Evolutionary conservation across 1,140 invertebrate species (phyloP).

Genomic region (Musca domestica): DNA sequence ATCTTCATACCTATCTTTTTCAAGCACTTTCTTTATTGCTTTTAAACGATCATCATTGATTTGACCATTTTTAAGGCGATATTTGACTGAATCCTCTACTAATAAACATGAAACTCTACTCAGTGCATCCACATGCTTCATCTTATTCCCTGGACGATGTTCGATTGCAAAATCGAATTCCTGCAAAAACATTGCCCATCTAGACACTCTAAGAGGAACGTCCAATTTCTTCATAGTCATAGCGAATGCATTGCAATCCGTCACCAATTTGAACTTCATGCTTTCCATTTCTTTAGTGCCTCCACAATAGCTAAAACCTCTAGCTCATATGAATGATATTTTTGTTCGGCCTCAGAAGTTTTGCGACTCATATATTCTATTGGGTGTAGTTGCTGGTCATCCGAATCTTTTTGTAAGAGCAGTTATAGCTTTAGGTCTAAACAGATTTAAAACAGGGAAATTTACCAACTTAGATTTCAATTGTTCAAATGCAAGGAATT

Average conservation of each 20-base stretch:
- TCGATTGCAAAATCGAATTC: conserved; percentile 28
- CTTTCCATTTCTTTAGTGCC: conserved; percentile 30
- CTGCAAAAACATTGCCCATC: conserved; percentile 27
- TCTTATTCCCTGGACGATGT: conserved; percentile 25
- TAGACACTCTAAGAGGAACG: conserved; percentile 25
- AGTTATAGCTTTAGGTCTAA: neutral
- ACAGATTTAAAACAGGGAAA: neutral
- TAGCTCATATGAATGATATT: conserved; percentile 38
- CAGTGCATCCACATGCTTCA: conserved; percentile 30
- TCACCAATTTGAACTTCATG: conserved; percentile 49
- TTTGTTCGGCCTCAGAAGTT: conserved; percentile 31
- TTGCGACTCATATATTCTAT: conserved; percentile 30
- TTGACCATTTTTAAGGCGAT: conserved; percentile 21
- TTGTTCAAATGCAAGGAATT: conserved; percentile 20
- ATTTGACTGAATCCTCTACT: neutral
- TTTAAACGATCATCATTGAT: conserved; percentile 12
- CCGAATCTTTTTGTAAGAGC: conserved; percentile 4
- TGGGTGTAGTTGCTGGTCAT: conserved; percentile 23
- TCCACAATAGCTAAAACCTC: conserved; percentile 32
- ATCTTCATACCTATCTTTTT: conserved; percentile 4
- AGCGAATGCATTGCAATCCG: conserved; percentile 35
- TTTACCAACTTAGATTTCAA: conserved; percentile 20
- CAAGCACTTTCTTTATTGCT: neutral
- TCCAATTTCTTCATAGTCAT: conserved; percentile 26
- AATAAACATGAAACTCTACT: conserved; percentile 27